Percentiles rank a stretch among this genome's conserved stretches.
Conservation (phyloP, 2,797 vertebrate species). For the Borostomias antarcticus region DNA sequence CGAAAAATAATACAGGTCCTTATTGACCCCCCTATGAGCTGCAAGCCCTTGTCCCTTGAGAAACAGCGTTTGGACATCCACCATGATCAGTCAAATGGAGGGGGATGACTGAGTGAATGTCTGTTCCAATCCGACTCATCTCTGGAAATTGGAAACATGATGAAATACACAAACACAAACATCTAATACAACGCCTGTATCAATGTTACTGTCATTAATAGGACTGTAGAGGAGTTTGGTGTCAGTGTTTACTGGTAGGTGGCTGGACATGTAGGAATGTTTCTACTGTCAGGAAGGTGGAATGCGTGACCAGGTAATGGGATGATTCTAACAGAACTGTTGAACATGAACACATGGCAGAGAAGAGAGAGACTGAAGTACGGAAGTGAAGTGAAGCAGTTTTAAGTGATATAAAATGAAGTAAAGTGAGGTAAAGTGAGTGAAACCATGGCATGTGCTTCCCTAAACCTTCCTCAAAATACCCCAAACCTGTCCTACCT, state of each 20-base stretch:
- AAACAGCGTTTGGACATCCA: constrained; percentile 28
- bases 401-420: constrained; percentile 28
- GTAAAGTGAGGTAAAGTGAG: constrained; percentile 50
- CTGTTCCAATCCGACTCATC: constrained; percentile 35
- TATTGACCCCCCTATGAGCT: neutral
- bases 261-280: constrained; percentile 29
- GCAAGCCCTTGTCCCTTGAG: neutral
- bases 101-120: constrained; percentile 11
- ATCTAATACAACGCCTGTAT: constrained; percentile 44
- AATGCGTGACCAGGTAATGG: constrained; percentile 44
- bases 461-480: constrained; percentile 14
- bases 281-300: constrained; percentile 47
- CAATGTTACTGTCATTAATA: constrained; percentile 47
- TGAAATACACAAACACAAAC: constrained; percentile 51
- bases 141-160: constrained; percentile 57
- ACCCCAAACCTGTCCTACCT: neutral
- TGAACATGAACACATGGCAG: constrained; percentile 24
- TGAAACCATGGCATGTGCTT: constrained; percentile 69
- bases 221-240: constrained; percentile 38
- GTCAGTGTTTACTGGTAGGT: constrained; percentile 34
- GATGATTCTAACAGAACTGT: constrained; percentile 1
- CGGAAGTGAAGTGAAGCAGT: constrained; percentile 10
- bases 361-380: constrained; percentile 19
- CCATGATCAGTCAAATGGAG: constrained; percentile 25
- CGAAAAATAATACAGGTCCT: neutral